Evolutionary conservation across 2,113 vertebrate species (phyloP), one percentile per base, ranked within the genome.

Genomic region (Heterotis niloticus): DNA sequence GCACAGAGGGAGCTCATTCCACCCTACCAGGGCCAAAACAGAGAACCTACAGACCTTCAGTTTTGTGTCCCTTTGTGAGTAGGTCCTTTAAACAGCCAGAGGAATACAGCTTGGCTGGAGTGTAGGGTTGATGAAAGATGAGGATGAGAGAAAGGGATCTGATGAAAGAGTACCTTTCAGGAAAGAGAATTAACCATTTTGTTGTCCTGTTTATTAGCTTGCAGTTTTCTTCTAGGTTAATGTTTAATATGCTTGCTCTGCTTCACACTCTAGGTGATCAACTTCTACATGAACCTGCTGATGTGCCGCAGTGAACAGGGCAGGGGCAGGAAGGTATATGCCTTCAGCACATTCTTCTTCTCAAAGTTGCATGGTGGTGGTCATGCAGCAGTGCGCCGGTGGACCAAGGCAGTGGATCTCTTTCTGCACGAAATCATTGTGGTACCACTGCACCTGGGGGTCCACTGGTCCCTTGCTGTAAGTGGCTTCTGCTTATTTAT

Each of bases 301-400:
- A 81, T 96, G 88, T 93, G 95, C 83, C 93, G 94, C 77, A 90
- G 83, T 75, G 94, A 91, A 66, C 85, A 89, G 20, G 86, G 89
- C 51, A 87, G 85, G 0, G 88, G 88, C 64, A 87, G 91, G 44
- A 81, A 88, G 79, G 92, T 96, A 79, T 94, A 97, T 77, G 92
- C 91, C 28, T 98, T 99, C 77, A 99, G 88, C 88, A 97, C 96
- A 60, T 98, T 98, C 88, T 97, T 98, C 83, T 96, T 94, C 57
- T 91, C 94, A 0, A 98, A 96, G 83, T 87, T 99, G 1, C 82
- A 82, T 34, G 88, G 90, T 0, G 90, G 90, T 0, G 94, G 95
- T 52, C 93, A 98, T 60, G 64, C 82, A 1, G 92, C 91, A 0
- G 96, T 99, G 17, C 93, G 83, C 83, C 94, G 94, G 68, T 99